A percentile compares a stretch with the other conserved stretches of the same genome.
Evolutionary conservation across 2,797 vertebrate species (phyloP).

Genomic region (Pelodytes ibericus): DNA sequence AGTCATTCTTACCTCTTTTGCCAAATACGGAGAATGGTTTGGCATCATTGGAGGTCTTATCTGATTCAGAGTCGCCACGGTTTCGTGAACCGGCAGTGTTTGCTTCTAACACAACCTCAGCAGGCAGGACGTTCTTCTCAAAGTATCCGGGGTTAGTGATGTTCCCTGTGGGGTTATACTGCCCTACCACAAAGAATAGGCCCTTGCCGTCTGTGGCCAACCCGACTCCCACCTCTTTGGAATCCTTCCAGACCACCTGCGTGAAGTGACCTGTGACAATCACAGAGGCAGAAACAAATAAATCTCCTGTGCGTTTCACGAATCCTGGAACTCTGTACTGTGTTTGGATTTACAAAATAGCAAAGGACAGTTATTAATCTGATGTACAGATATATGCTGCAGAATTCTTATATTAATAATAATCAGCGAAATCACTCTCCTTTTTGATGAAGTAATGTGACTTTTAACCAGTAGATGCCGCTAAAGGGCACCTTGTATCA

Average conservation of each 20-base stretch:
- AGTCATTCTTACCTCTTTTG: slow-evolving; percentile 1
- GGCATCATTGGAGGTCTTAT: neutral
- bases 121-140: slow-evolving; percentile 90
- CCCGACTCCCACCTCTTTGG: slow-evolving; percentile 87
- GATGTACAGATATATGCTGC: too few relatives aligned
- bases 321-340: neutral
- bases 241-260: slow-evolving; percentile 96
- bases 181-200: slow-evolving; percentile 92
- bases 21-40: neutral
- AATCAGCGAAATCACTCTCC: too few relatives aligned
- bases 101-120: slow-evolving; percentile 15
- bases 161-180: slow-evolving; percentile 94
- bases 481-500: too few relatives aligned
- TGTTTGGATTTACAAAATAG: neutral
- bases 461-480: too few relatives aligned
- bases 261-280: slow-evolving; percentile 88
- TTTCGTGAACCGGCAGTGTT: neutral
- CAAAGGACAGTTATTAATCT: too few relatives aligned
- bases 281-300: slow-evolving; percentile 17
- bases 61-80: neutral
- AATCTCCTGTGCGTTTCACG: neutral
- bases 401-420: too few relatives aligned
- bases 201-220: slow-evolving; percentile 89
- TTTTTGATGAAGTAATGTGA: too few relatives aligned
- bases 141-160: slow-evolving; percentile 94